Conservation (phyloP, 1,140 invertebrate genomes). For the Leptopilina boulardi region DNA sequence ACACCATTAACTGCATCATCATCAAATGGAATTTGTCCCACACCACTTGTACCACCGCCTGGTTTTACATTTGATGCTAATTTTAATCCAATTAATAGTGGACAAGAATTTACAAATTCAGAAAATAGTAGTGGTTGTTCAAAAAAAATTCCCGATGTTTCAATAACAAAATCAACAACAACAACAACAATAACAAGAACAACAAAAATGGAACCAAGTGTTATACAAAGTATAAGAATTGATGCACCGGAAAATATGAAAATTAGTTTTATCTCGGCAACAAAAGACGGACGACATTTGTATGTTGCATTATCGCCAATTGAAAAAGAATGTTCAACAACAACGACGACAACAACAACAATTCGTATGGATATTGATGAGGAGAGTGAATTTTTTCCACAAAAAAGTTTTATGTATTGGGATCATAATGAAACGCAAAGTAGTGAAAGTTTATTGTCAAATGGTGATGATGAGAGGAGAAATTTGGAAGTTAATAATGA, state of each 20-base stretch:
- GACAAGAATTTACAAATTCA: constrained; percentile 71
- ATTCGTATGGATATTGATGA: constrained; percentile 76
- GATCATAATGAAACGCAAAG: constrained; percentile 69
- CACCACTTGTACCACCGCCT: constrained; percentile 61
- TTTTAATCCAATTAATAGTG: constrained; percentile 67
- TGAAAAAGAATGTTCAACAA: too few species aligned
- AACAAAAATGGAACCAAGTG: constrained; percentile 68
- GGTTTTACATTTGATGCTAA: constrained; percentile 68
- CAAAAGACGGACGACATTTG: constrained; percentile 81
- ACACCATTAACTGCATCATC: constrained; percentile 66
- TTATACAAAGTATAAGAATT: constrained; percentile 69
- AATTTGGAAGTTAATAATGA: constrained; percentile 50
- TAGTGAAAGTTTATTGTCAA: constrained; percentile 61
- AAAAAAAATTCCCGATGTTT: constrained; percentile 65
- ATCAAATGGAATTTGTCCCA: constrained; percentile 67
- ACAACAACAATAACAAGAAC: constrained; percentile 62
- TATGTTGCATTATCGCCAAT: constrained; percentile 79
- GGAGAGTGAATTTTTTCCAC: constrained; percentile 68
- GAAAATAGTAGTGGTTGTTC: constrained; percentile 63
- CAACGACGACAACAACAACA: constrained; percentile 50
- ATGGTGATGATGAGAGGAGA: constrained; percentile 64
- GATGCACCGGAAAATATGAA: constrained; percentile 69
- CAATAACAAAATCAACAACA: constrained; percentile 60
- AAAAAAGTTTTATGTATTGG: constrained; percentile 73
- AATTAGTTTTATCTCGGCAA: constrained; percentile 79